Percentiles rank a stretch among this genome's conserved stretches.
These are phyloP conservation scores for Rhingia campestris DNA, from an alignment of 2,888 invertebrate genomes.

Conservation along the genomic window DNA sequence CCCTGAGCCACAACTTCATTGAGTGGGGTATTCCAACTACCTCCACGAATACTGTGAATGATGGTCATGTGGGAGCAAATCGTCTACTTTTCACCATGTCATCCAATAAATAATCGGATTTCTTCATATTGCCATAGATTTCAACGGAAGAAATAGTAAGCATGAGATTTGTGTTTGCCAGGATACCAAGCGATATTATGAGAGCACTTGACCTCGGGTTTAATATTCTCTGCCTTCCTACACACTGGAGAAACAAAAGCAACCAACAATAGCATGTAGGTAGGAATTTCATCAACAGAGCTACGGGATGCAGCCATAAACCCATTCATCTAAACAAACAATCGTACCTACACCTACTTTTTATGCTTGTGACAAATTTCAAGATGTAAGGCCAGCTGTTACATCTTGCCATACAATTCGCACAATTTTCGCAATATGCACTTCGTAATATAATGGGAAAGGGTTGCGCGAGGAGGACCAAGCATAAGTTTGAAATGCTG, in stretches of 20 bases:
- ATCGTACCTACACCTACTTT: background rate
- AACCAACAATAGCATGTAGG: conserved; percentile 1
- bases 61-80: conserved; percentile 51
- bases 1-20: conserved; percentile 34
- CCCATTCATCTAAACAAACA: conserved; percentile 6
- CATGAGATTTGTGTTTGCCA: conserved; percentile 45
- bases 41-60: conserved; percentile 56
- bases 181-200: conserved; percentile 42
- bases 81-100: conserved; percentile 62
- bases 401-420: conserved; percentile 16
- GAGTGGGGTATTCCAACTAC: conserved; percentile 12
- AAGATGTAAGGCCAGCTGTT: conserved; percentile 43
- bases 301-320: conserved; percentile 10
- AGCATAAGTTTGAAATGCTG: conserved; percentile 1
- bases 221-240: conserved; percentile 22
- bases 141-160: conserved; percentile 37
- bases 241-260: conserved; percentile 9
- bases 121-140: conserved; percentile 39
- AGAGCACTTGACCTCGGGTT: conserved; percentile 56
- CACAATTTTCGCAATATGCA: conserved; percentile 30
- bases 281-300: conserved; percentile 35
- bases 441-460: conserved; percentile 1
- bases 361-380: conserved; percentile 33
- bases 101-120: conserved; percentile 70
- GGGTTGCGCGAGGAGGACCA: background rate